Evolutionary conservation across 2,888 invertebrate species (phyloP).

Genomic region (Lysandra bellargus): DNA sequence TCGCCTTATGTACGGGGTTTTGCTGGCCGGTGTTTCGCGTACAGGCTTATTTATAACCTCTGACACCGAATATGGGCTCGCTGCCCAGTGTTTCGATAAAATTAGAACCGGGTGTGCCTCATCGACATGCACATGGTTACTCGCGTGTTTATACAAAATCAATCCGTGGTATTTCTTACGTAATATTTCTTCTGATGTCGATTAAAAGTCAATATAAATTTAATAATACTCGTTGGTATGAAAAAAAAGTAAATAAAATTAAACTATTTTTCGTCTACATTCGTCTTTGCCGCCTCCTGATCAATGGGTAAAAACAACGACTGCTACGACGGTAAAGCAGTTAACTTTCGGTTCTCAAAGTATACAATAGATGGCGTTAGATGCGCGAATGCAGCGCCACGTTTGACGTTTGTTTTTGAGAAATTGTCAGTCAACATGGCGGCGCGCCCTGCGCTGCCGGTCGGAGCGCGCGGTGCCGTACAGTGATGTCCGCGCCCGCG

Average conservation of each 20-base stretch:
- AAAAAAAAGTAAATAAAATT: neutral
- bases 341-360: conserved; percentile 38
- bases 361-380: conserved; percentile 64
- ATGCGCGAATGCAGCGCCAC: conserved; percentile 67
- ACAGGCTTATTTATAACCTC: conserved; percentile 64
- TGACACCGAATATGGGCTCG: conserved; percentile 77
- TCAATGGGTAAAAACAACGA: conserved; percentile 41
- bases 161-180: neutral
- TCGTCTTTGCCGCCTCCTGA: conserved; percentile 53
- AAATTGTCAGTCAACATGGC: conserved; percentile 81
- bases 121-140: conserved; percentile 21
- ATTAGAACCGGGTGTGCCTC: conserved; percentile 59
- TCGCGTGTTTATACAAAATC: conserved; percentile 20
- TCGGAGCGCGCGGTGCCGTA: conserved; percentile 61
- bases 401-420: conserved; percentile 52
- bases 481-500: conserved; percentile 81
- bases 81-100: conserved; percentile 69
- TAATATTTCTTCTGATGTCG: neutral
- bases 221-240: neutral
- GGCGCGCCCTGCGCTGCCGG: conserved; percentile 75
- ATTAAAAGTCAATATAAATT: neutral
- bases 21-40: conserved; percentile 37
- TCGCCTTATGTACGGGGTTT: conserved; percentile 28
- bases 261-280: conserved; percentile 29
- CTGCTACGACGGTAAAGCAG: conserved; percentile 67